Evolutionary conservation across 2,888 invertebrate genomes (phyloP), one percentile per base, ranked within the genome.

Genomic region (Rhogogaster chlorosoma): DNA sequence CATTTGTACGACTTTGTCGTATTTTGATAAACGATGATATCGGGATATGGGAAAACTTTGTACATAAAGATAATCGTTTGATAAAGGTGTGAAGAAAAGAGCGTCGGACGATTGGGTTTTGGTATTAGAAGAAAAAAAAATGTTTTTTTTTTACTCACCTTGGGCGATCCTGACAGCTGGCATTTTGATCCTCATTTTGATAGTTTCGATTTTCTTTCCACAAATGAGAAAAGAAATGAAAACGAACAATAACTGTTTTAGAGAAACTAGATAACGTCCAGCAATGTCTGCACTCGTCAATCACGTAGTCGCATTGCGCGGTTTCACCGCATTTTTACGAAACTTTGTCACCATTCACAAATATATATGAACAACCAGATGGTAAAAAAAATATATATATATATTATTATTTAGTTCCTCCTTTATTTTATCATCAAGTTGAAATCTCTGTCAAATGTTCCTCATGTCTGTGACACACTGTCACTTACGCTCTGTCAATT

Each of bases 161-260:
- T 98, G 98, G 95, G 98, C 98, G 96, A 98, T 98, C 95, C 98
- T 97, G 95, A 98, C 98, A 94, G 98, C 98, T 95, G 98, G 98
- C 98, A 98, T 98, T 96, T 98, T 98, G 96, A 98, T 98, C 97
- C 98, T 97, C 98, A 98, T 98, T 96, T 96, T 98, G 97, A 89
- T 92, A 61, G 61, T 61, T 70, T 45, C 49, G 29, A 49, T 83
- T 45, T 45, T 83, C 45, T 38, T n/a, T n/a, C 26, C 80, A 61
- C 22, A 61, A 36, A 80, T 61, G 4, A 61, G 32, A 38, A 4
- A 61, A 38, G 22, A 38, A 57, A 32, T 15, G 18, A 36, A 61
- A 80, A 36, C 22, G 10, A 80, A 22, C 12, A 38, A 80, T 22
- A 83, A 45, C 45, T 29, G 32, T 57, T 80, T 80, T 45, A 7